Conservation (phyloP, 2,888 invertebrate species). For the Piscicola geometra region DNA sequence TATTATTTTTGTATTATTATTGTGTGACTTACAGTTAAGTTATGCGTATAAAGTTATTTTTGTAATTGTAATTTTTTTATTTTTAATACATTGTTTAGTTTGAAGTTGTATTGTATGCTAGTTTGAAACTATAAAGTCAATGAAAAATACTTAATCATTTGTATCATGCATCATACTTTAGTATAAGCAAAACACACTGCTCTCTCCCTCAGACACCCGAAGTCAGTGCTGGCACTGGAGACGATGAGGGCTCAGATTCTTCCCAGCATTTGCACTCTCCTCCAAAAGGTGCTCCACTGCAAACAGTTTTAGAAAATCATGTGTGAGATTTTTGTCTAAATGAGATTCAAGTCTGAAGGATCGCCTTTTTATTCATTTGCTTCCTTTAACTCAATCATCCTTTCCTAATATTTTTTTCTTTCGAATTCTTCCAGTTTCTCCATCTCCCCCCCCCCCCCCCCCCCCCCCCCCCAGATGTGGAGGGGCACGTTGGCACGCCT, state of each 20-base stretch:
- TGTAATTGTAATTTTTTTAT: background rate
- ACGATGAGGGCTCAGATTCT: conserved; percentile 77
- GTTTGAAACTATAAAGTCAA: no score
- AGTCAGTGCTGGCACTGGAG: conserved; percentile 82
- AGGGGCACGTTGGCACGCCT: conserved; percentile 74
- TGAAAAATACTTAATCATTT: no score
- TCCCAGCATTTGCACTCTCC: conserved; percentile 81
- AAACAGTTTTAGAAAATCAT: no score
- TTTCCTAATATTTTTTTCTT: background rate
- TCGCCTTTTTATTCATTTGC: background rate
- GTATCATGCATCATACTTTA: no score
- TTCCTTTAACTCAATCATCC: background rate
- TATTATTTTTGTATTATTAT: background rate
- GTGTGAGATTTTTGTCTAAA: no score
- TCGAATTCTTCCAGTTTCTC: background rate
- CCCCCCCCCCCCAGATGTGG: conserved; percentile 61
- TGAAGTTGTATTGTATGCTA: no score
- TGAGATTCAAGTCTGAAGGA: no score
- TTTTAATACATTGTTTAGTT: no score
- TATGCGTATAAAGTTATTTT: no score
- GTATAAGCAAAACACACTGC: conserved; percentile 92
- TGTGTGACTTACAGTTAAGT: no score
- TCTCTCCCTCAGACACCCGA: conserved; percentile 62
- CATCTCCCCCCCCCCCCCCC: background rate
- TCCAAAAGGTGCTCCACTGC: conserved; percentile 80